These are phyloP conservation scores for Cebus imitator DNA, from an alignment of 2,113 vertebrate species.

Conservation along the genomic window DNA sequence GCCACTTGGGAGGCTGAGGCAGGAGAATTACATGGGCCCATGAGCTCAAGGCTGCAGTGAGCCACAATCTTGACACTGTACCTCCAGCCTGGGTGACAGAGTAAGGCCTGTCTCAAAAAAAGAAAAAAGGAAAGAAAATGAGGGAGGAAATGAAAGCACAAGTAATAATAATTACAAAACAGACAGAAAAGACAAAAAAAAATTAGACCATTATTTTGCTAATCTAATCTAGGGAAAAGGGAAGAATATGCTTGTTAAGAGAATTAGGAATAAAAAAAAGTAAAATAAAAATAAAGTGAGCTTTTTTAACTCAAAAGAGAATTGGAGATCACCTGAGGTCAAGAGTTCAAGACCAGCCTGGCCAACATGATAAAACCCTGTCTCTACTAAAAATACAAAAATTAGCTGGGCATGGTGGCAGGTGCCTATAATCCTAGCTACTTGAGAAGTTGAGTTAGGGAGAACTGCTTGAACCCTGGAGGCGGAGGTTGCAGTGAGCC, in stretches of 20 bases:
- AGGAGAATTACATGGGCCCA: background rate
- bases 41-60: background rate
- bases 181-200: background rate
- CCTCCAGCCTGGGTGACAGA: background rate
- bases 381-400: no score
- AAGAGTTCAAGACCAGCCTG: no score
- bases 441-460: no score
- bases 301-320: background rate
- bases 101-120: background rate
- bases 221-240: background rate
- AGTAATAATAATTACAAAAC: background rate
- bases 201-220: background rate
- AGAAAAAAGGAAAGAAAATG: background rate
- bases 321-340: background rate
- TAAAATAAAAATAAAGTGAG: background rate
- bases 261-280: background rate
- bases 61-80: background rate
- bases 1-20: background rate
- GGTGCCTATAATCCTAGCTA: no score
- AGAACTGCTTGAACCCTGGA: no score
- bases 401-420: no score
- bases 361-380: no score
- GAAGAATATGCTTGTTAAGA: background rate
- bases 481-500: no score
- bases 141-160: background rate